A percentile compares a stretch with the other conserved stretches of the same genome.
phyloP scores from a whole-genome alignment of 2,888 invertebrate species.

The Cryptus armator region DNA sequence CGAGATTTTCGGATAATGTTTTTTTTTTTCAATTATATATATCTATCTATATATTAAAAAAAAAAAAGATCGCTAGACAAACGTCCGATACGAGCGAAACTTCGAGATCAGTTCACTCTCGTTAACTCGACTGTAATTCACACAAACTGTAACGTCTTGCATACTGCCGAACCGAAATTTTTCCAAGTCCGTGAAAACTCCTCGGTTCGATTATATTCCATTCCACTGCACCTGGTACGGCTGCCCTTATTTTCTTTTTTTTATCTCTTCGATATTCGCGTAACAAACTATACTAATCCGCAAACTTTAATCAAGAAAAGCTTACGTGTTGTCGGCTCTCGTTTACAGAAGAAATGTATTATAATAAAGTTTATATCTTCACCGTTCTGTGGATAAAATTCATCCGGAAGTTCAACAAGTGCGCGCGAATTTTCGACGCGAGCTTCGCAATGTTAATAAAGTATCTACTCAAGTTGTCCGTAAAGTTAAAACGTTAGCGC shows the following conservation, averaged over 20 bases:
- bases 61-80: slow-evolving; percentile 37
- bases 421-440: background rate
- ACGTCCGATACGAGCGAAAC: slow-evolving; percentile 65
- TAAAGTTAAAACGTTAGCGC: no score
- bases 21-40: background rate
- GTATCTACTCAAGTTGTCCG: background rate
- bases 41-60: background rate
- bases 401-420: background rate
- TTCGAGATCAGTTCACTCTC: slow-evolving; percentile 46
- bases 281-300: background rate
- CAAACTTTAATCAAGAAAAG: background rate
- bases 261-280: background rate
- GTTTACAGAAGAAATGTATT: no score
- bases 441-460: background rate
- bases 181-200: slow-evolving; percentile 46
- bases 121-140: slow-evolving; percentile 34
- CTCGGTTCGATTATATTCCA: slow-evolving; percentile 59
- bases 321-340: background rate
- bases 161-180: slow-evolving; percentile 46
- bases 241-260: background rate
- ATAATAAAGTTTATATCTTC: no score
- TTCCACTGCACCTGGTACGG: slow-evolving; percentile 60
- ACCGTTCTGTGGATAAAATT: no score
- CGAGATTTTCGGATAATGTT: background rate
- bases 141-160: slow-evolving; percentile 55